These are phyloP conservation scores for Chironomus riparius DNA, from an alignment of 2,888 invertebrate genomes.

Conservation along the genomic window DNA sequence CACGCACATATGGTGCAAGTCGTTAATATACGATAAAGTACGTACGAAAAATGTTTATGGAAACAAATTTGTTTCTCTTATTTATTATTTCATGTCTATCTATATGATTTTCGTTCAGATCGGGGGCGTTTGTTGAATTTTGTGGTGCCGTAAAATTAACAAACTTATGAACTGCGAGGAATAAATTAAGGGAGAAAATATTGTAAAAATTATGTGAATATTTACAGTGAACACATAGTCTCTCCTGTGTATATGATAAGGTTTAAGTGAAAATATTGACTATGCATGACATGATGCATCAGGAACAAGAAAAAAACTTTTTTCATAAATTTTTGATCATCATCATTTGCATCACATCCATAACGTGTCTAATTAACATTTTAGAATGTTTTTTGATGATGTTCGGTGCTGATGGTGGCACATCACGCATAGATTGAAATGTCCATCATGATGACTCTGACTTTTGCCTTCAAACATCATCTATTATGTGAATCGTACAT, in stretches of 20 bases:
- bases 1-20: slow-evolving; percentile 1
- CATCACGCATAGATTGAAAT: not conserved
- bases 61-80: too few relatives aligned
- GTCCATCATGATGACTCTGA: not conserved
- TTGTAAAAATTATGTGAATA: not conserved
- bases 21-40: not conserved
- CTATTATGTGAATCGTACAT: too few relatives aligned
- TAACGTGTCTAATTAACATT: not conserved
- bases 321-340: not conserved
- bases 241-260: not conserved
- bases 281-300: not conserved
- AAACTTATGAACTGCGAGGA: not conserved
- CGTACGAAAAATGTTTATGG: too few relatives aligned
- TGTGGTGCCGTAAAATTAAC: not conserved
- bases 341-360: not conserved
- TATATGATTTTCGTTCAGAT: too few relatives aligned
- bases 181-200: too few relatives aligned
- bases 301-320: not conserved
- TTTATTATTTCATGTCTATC: too few relatives aligned
- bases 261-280: not conserved
- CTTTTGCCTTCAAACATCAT: not conserved
- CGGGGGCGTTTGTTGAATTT: not conserved
- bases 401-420: not conserved
- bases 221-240: not conserved
- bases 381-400: not conserved